Percentiles rank a stretch among this genome's conserved stretches.
Evolutionary conservation across 2,888 invertebrate genomes (phyloP).

Genomic region (Agonum fuliginosum): DNA sequence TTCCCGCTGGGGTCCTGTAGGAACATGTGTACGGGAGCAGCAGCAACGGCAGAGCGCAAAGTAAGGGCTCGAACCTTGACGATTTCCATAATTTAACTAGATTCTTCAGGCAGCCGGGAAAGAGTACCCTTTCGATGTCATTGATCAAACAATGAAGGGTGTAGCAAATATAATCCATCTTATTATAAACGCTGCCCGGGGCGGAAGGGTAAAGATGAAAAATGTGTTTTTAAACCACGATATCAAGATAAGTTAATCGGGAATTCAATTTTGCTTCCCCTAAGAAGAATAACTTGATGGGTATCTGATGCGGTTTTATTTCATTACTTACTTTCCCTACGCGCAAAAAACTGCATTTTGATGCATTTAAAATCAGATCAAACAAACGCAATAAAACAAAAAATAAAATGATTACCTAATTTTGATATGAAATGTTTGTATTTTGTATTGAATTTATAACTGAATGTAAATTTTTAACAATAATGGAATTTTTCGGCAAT

Average conservation of each 20-base stretch:
- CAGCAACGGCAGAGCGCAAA: neutral
- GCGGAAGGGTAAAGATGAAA: conserved; percentile 49
- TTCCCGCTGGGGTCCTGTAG: conserved; percentile 2
- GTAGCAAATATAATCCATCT: conserved; percentile 56
- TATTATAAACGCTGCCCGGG: conserved; percentile 48
- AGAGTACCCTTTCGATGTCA: conserved; percentile 62
- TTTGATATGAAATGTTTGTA: too few species aligned
- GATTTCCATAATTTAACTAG: conserved; percentile 70
- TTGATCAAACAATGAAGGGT: conserved; percentile 56
- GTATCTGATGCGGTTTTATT: conserved; percentile 32
- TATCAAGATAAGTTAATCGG: conserved; percentile 54
- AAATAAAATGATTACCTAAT: too few species aligned
- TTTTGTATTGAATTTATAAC: too few species aligned
- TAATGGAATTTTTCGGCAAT: too few species aligned
- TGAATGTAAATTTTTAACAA: too few species aligned
- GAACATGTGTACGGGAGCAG: conserved; percentile 41
- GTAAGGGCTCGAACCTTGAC: neutral
- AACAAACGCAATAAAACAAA: too few species aligned
- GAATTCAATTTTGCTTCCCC: conserved; percentile 48
- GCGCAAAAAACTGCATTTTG: neutral
- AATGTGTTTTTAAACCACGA: conserved; percentile 54
- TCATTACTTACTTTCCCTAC: neutral
- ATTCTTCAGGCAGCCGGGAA: conserved; percentile 68
- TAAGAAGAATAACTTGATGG: conserved; percentile 27
- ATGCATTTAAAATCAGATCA: neutral